Evolutionary conservation across 2,113 vertebrate genomes (phyloP), one percentile per base, ranked within the genome.

Genomic region (Herpetotheres cachinnans): DNA sequence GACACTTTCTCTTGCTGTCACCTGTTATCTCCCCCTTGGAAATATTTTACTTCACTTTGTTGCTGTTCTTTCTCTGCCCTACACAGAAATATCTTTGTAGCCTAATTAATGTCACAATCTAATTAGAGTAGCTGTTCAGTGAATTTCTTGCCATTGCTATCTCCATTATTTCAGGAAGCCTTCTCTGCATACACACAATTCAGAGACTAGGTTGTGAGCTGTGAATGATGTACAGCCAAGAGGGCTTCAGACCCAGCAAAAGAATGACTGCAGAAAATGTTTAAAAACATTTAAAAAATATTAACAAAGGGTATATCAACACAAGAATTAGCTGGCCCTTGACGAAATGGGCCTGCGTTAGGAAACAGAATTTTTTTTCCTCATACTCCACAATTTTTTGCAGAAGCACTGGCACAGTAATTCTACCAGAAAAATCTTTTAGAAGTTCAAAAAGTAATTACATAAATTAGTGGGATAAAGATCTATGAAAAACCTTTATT

Each of bases 191-290:
- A 27, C 26, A 52, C 16, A 9, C 0, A 4, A 56, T 40, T 61
- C 58, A 70, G 46, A 74, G 16, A 44, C n/a, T n/a, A n/a, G n/a
- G n/a, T 46, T 74, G 30, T 18, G 22, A 83, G 36, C 59, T 34
- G 11, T 2, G 5, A 86, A 56, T 1, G 0, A n/a, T 6, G 13
- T 12, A 59, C 11, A 38, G 34, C 12, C 11, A 63, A 62, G 67
- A 44, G 20, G 24, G 22, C 18, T 82, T 58, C 66, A 79, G 24
- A 58, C 29, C 3, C 13, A 78, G 18, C 24, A 72, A 50, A 71
- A 36, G 34, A 81, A 69, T 5, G 8, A 38, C 25, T 74, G 26
- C 4, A 25, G 22, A 87, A 73, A 38, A 27, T 4, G 4, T 56
- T 6, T 66, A 30, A 58, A 86, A 77, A 32, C 7, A 11, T 26